These are phyloP conservation scores for Mimumesa dahlbomi DNA, from an alignment of 2,888 invertebrate genomes.

Conservation along the genomic window DNA sequence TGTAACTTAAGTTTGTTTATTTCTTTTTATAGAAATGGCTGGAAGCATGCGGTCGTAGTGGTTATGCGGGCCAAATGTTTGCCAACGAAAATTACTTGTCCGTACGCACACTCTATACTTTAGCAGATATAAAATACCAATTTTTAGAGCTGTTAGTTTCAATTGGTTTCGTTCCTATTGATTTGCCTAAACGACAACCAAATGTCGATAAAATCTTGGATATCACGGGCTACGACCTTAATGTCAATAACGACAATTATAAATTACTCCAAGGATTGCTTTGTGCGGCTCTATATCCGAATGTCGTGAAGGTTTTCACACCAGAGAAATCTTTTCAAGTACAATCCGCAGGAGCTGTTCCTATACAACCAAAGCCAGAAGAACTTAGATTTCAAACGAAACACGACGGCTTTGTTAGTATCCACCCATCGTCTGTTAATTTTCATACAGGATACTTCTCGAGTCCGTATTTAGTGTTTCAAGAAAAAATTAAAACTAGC, in stretches of 20 bases:
- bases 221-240: slow-evolving; percentile 86
- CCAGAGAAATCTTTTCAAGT: slow-evolving; percentile 89
- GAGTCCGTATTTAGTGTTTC: slow-evolving; percentile 90
- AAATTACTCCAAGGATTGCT: slow-evolving; percentile 90
- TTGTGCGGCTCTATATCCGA: slow-evolving; percentile 96
- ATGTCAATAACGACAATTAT: slow-evolving; percentile 88
- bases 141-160: slow-evolving; percentile 87
- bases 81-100: slow-evolving; percentile 93
- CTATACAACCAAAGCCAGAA: slow-evolving; percentile 86
- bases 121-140: slow-evolving; percentile 93
- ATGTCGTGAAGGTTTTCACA: slow-evolving; percentile 91
- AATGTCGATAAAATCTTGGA: slow-evolving; percentile 85
- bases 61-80: slow-evolving; percentile 88
- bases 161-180: slow-evolving; percentile 89
- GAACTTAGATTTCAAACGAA: slow-evolving; percentile 89
- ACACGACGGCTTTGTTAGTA: slow-evolving; percentile 86
- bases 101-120: slow-evolving; percentile 89
- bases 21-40: slow-evolving; percentile 87
- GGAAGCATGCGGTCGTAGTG: slow-evolving; percentile 84
- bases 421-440: slow-evolving; percentile 91
- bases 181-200: slow-evolving; percentile 82
- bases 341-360: slow-evolving; percentile 88
- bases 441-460: slow-evolving; percentile 84
- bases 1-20: slow-evolving; percentile 9
- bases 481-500: slow-evolving; percentile 91